phyloP scores from a whole-genome alignment of 1,140 invertebrate species.

The Calliopsis andreniformis region DNA sequence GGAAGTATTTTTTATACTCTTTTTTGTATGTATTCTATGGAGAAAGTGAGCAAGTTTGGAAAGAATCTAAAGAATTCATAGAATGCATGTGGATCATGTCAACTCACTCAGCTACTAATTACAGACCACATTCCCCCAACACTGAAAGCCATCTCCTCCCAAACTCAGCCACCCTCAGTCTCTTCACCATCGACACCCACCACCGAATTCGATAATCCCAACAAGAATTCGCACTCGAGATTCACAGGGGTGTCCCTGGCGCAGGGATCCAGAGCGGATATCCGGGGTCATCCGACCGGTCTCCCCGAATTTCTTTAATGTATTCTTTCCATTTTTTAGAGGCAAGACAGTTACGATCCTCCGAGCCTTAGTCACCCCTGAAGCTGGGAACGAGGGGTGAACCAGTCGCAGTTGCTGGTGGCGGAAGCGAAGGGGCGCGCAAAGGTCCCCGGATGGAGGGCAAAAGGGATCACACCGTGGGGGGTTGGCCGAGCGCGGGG shows the following conservation, averaged over 20 bases:
- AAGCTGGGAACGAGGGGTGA: conserved; percentile 61
- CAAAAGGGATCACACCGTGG: conserved; percentile 71
- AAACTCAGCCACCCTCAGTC: no score
- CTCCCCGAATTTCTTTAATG: conserved; percentile 61
- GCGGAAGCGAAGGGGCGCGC: conserved; percentile 79
- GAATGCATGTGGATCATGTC: no score
- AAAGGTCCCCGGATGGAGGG: conserved; percentile 74
- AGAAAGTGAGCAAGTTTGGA: no score
- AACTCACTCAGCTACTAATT: no score
- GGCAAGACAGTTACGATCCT: conserved; percentile 64
- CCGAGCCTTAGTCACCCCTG: conserved; percentile 65
- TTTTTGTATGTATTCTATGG: no score
- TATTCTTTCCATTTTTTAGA: conserved; percentile 65
- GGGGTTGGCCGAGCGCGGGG: conserved; percentile 49
- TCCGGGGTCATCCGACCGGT: conserved; percentile 49
- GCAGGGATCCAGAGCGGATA: conserved; percentile 33
- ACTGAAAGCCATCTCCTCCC: no score
- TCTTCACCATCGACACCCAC: neutral
- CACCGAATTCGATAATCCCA: neutral
- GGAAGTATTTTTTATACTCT: no score
- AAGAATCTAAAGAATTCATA: no score
- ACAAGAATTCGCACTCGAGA: conserved; percentile 12
- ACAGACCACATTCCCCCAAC: no score
- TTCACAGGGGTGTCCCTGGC: neutral
- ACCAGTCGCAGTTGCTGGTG: conserved; percentile 66